These are phyloP conservation scores for Mylabris sibirica DNA, from an alignment of 2,888 invertebrate genomes.

Conservation along the genomic window DNA sequence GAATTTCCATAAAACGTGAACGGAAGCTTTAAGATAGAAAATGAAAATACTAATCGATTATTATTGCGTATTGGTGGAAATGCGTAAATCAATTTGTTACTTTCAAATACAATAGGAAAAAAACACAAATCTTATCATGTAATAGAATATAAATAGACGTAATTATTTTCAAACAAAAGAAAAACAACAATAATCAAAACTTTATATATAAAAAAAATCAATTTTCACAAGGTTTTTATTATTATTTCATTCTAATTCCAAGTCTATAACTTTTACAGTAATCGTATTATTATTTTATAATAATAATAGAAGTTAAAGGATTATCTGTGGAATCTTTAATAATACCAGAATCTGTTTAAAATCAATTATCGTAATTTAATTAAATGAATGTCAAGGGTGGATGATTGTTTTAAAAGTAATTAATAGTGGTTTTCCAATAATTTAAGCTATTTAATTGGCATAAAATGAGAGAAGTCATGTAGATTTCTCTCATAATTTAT, in stretches of 20 bases:
- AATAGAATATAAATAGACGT: neutral
- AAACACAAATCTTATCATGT: neutral
- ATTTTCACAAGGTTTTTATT: neutral
- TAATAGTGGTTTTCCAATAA: neutral
- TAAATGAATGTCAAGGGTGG: neutral
- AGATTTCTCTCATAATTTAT: neutral
- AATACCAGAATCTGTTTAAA: neutral
- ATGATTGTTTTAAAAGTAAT: neutral
- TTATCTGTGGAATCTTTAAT: neutral
- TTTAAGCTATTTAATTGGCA: neutral
- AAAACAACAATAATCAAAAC: neutral
- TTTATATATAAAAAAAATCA: neutral
- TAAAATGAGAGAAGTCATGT: neutral
- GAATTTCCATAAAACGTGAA: neutral
- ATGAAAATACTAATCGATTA: neutral
- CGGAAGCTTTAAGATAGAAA: neutral
- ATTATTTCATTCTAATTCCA: neutral
- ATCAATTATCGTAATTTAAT: constrained; percentile 1
- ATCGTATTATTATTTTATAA: neutral
- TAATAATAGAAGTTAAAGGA: neutral
- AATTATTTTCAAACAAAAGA: constrained; percentile 3
- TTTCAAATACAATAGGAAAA: neutral
- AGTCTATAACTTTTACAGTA: too few relatives aligned
- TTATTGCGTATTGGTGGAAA: neutral
- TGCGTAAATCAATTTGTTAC: neutral